Percentiles rank a stretch among this genome's conserved stretches.
These are phyloP conservation scores for Steinernema hermaphroditum DNA, from an alignment of 2,888 invertebrate genomes.

Conservation along the genomic window DNA sequence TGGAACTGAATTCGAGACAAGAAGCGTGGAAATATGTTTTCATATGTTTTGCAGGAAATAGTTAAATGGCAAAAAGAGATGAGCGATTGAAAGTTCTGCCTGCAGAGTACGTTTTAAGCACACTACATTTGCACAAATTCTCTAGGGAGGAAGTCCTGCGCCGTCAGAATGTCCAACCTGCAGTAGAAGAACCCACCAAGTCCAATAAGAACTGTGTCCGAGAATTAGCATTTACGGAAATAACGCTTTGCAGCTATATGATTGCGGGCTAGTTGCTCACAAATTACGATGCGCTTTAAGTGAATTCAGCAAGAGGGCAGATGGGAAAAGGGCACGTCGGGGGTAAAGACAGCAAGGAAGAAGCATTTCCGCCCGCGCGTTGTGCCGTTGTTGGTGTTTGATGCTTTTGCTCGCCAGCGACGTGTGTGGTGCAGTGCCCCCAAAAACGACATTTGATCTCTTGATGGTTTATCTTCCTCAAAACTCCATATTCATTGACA, in stretches of 20 bases:
- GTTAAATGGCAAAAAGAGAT: too few relatives aligned
- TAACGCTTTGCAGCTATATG: neutral
- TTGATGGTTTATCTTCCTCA: slow-evolving; percentile 28
- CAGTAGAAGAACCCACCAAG: neutral
- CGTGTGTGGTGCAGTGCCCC: slow-evolving; percentile 25
- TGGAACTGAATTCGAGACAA: too few relatives aligned
- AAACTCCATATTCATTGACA: slow-evolving; percentile 18
- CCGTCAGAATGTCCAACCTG: neutral
- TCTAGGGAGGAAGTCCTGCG: neutral
- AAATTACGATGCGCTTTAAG: slow-evolving; percentile 1
- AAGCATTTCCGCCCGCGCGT: slow-evolving; percentile 24
- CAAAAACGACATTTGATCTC: slow-evolving; percentile 27
- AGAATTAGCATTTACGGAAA: slow-evolving; percentile 15
- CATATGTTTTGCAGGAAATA: too few relatives aligned
- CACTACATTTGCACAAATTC: slow-evolving; percentile 1
- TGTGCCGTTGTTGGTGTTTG: slow-evolving; percentile 23
- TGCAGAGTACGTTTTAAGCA: too few relatives aligned
- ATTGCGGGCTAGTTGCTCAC: neutral
- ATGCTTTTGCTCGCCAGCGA: neutral
- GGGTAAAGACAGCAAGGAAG: slow-evolving; percentile 16
- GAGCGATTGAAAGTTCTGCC: too few relatives aligned
- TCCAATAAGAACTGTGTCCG: neutral
- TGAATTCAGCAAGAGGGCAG: slow-evolving; percentile 9
- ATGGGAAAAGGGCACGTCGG: slow-evolving; percentile 13
- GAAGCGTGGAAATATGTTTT: too few relatives aligned